phyloP scores from a whole-genome alignment of 2,888 invertebrate genomes.

The Caenorhabditis sp. region DNA sequence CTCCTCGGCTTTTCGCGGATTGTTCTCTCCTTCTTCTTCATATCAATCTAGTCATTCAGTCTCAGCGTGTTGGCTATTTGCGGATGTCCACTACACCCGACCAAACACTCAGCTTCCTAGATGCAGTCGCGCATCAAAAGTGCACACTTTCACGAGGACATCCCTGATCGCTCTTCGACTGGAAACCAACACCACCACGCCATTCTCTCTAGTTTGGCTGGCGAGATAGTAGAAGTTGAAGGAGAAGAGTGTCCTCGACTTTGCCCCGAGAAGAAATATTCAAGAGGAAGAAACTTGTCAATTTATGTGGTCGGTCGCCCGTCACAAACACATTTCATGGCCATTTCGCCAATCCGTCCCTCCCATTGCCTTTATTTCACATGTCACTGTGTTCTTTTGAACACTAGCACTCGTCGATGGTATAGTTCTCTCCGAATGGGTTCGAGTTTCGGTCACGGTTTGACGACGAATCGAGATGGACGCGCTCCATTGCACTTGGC shows the following conservation, averaged over 20 bases:
- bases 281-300: constrained; percentile 46
- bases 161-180: not conserved
- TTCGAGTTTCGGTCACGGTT: constrained; percentile 32
- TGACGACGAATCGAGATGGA: not conserved
- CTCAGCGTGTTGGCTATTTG: constrained; percentile 14
- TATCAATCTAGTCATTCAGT: constrained; percentile 26
- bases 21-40: not conserved
- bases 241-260: not conserved
- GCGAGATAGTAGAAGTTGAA: not conserved
- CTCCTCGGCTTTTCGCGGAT: constrained; percentile 6
- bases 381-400: constrained; percentile 44
- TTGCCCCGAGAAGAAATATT: constrained; percentile 27
- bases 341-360: constrained; percentile 36
- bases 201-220: constrained; percentile 27
- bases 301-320: constrained; percentile 52
- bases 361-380: constrained; percentile 13
- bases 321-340: constrained; percentile 62
- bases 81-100: not conserved
- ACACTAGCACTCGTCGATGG: constrained; percentile 15
- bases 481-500: constrained; percentile 17
- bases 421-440: constrained; percentile 24
- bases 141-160: constrained; percentile 17
- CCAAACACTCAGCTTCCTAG: constrained; percentile 5
- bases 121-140: too few species aligned
- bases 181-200: not conserved